A percentile compares a stretch with the other conserved stretches of the same genome.
These are phyloP conservation scores for Probaryconus sp. DNA, from an alignment of 1,140 invertebrate species.

Conservation along the genomic window DNA sequence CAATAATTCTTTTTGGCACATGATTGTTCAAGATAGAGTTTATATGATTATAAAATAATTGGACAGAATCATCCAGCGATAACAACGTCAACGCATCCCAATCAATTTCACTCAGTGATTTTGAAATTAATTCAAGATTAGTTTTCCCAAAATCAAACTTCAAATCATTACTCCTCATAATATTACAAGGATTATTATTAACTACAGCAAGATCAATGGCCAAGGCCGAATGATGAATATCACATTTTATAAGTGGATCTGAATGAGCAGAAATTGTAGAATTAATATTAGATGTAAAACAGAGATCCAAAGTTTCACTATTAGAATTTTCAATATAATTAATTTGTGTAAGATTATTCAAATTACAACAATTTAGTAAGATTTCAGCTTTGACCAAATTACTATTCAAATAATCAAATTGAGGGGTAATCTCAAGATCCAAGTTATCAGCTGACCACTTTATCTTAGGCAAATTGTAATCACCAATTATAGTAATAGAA, in stretches of 20 bases:
- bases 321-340: not conserved
- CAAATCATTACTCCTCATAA: not conserved
- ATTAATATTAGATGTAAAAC: not conserved
- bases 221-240: conserved; percentile 5
- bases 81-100: not conserved
- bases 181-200: too few species aligned
- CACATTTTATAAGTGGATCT: not conserved
- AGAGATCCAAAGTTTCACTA: conserved; percentile 1
- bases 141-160: not conserved
- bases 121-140: not conserved
- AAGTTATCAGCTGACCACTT: conserved; percentile 1
- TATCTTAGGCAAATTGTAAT: conserved; percentile 21
- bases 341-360: conserved; percentile 4
- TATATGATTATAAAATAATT: not conserved
- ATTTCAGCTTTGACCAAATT: not conserved
- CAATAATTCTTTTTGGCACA: not conserved
- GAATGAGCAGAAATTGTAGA: not conserved
- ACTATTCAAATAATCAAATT: not conserved
- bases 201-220: too few species aligned
- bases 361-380: not conserved
- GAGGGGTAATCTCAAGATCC: not conserved
- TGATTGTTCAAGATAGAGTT: not conserved
- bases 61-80: not conserved
- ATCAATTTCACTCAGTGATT: not conserved
- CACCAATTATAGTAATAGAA: conserved; percentile 5